Percentiles rank a stretch among this genome's conserved stretches.
These are phyloP conservation scores for Volucella bombylans DNA, from an alignment of 2,888 invertebrate genomes.

Conservation along the genomic window DNA sequence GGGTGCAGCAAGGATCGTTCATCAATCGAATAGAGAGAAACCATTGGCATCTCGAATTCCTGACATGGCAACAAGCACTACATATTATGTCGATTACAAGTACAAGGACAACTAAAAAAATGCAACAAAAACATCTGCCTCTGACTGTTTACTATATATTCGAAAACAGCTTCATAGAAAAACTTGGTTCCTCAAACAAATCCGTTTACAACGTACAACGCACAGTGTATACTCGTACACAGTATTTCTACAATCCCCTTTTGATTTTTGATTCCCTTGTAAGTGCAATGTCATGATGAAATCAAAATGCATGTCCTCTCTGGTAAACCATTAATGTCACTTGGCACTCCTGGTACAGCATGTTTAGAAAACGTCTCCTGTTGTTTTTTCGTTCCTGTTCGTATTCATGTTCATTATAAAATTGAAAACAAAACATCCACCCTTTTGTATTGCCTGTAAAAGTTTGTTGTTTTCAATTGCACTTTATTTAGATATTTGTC, in stretches of 20 bases:
- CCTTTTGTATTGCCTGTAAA: slow-evolving; percentile 47
- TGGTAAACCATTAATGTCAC: slow-evolving; percentile 58
- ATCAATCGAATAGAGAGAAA: slow-evolving; percentile 62
- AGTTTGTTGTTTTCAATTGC: slow-evolving; percentile 45
- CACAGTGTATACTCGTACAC: too few species aligned
- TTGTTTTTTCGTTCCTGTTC: slow-evolving; percentile 1
- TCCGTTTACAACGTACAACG: slow-evolving; percentile 18
- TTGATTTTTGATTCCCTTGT: slow-evolving; percentile 5
- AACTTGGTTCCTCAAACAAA: slow-evolving; percentile 12
- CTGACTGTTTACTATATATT: slow-evolving; percentile 24
- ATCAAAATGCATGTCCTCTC: slow-evolving; percentile 66
- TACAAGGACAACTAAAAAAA: slow-evolving; percentile 22
- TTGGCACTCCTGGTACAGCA: slow-evolving; percentile 31
- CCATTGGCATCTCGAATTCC: slow-evolving; percentile 42
- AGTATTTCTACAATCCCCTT: neutral
- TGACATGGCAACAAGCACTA: slow-evolving; percentile 65
- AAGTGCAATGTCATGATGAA: slow-evolving; percentile 48
- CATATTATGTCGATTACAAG: slow-evolving; percentile 25
- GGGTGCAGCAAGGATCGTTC: slow-evolving; percentile 54
- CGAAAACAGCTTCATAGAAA: slow-evolving; percentile 32
- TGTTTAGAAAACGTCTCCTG: slow-evolving; percentile 1
- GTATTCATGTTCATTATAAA: slow-evolving; percentile 55
- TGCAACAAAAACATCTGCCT: slow-evolving; percentile 72
- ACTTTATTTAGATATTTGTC: slow-evolving; percentile 24
- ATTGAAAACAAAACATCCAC: slow-evolving; percentile 69